Base-by-base conservation (phyloP, 2,888 invertebrate genomes). In the Eristalis pertinax region DNA sequence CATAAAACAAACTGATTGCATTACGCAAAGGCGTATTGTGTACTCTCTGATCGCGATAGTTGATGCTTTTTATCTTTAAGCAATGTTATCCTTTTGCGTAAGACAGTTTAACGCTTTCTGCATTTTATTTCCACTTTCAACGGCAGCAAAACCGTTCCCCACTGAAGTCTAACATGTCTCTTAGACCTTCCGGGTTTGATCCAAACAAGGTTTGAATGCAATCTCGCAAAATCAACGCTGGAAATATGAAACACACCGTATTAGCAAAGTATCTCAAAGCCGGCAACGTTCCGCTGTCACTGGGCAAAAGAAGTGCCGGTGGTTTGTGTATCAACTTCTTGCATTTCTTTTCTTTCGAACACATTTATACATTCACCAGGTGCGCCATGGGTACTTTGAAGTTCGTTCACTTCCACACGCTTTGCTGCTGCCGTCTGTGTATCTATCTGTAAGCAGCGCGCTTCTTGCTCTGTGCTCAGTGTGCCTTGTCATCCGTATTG, bases 341-440 rank as follows among this genome's bases (percentile, higher is more conserved):
- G 67, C 68, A 58, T 86, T 78, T 78, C 74, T 70, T 80, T 84
- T 84, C 58, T 70, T 38, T 60, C 60, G 72, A 56, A 64, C 64
- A 62, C 41, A 68, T 77, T 22, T 32, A 75, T 58, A 72, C 74
- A 70, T 73, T 58, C 73, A 74, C 83, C 84, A 79, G 79, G 87
- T 84, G 84, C 76, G 75, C 87, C 87, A 80, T 75, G 87, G 83
- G 76, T 84, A 84, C 76, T 79, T 67, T 87, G 79, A 84, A 87
- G 87, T 87, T 87, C 87, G 84, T 87, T 87, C 84, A 87, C 87
- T 73, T 87, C 76, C 79, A 79, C 60, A 68, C 65, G 75, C 56
- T n/a, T 72, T 73, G 38, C 69, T 82, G 73, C 35, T 77, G 68
- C 70, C 62, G 38, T 62, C 65, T 24, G 72, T 73, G 72, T 83